Evolutionary conservation across 2,797 vertebrate genomes (phyloP).

Genomic region (Pipistrellus pygmaeus): DNA sequence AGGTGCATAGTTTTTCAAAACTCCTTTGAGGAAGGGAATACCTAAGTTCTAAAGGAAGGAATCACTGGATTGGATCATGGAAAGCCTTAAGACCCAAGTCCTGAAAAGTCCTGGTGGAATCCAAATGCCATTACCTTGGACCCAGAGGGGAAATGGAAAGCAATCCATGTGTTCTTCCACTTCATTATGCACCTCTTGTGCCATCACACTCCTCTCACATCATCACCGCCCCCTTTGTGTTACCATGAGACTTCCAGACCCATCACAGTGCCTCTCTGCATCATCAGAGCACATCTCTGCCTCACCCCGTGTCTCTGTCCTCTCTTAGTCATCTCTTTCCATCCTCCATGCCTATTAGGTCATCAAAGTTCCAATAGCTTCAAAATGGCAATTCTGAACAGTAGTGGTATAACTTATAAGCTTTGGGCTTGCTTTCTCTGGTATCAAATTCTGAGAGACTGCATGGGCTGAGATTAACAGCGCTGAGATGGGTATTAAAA

Average conservation of each 20-base stretch:
- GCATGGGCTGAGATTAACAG: not conserved
- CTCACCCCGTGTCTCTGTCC: not conserved
- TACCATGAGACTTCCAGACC: not conserved
- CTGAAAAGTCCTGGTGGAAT: not conserved
- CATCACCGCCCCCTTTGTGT: not conserved
- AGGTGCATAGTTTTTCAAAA: not conserved
- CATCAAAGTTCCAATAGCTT: not conserved
- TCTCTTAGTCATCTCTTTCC: not conserved
- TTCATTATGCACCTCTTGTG: not conserved
- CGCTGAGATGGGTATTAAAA: not conserved
- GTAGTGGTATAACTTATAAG: not conserved
- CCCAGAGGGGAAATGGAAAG: not conserved
- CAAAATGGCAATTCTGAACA: not conserved
- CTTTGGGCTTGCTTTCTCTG: not conserved
- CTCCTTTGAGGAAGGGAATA: not conserved
- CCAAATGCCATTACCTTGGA: not conserved
- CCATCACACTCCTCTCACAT: not conserved
- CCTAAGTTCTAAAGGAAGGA: not conserved
- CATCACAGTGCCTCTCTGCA: not conserved
- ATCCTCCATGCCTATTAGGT: not conserved
- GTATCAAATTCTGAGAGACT: not conserved
- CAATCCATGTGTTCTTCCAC: not conserved
- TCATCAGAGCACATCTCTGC: not conserved
- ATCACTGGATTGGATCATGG: not conserved
- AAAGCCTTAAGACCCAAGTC: not conserved